These are phyloP conservation scores for Notarius quadriscutis DNA, from an alignment of 2,113 vertebrate species.

Conservation along the genomic window DNA sequence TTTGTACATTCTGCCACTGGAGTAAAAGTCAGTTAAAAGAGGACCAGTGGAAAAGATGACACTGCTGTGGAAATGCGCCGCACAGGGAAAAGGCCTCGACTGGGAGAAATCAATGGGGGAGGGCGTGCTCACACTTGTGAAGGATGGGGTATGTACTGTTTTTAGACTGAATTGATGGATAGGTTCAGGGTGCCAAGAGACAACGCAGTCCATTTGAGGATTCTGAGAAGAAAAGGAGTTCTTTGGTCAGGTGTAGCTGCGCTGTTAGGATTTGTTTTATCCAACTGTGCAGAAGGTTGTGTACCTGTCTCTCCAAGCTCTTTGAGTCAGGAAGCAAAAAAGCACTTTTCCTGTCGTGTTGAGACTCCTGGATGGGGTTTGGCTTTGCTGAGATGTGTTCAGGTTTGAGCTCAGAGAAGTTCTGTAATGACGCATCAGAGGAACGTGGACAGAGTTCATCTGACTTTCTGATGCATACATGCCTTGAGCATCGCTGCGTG, in stretches of 20 bases:
- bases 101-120: conserved; percentile 74
- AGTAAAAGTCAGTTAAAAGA: conserved; percentile 74
- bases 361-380: conserved; percentile 73
- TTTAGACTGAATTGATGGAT: conserved; percentile 64
- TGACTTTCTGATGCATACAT: conserved; percentile 37
- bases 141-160: conserved; percentile 56
- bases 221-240: conserved; percentile 62
- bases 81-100: conserved; percentile 65
- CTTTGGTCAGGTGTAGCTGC: conserved; percentile 76
- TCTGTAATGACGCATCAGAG: conserved; percentile 42
- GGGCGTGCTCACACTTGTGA: conserved; percentile 56
- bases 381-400: conserved; percentile 68
- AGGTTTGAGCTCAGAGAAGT: conserved; percentile 68
- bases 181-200: conserved; percentile 72
- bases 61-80: conserved; percentile 63
- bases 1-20: conserved; percentile 68
- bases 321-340: conserved; percentile 70
- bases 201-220: conserved; percentile 66
- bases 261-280: conserved; percentile 79
- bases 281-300: conserved; percentile 76
- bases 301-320: conserved; percentile 74
- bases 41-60: conserved; percentile 72
- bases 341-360: conserved; percentile 74
- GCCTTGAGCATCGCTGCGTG: conserved; percentile 33
- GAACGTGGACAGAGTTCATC: conserved; percentile 20